Evolutionary conservation across 1,140 invertebrate species (phyloP), one percentile per base, ranked within the genome.

Genomic region (Amyelois transitella): DNA sequence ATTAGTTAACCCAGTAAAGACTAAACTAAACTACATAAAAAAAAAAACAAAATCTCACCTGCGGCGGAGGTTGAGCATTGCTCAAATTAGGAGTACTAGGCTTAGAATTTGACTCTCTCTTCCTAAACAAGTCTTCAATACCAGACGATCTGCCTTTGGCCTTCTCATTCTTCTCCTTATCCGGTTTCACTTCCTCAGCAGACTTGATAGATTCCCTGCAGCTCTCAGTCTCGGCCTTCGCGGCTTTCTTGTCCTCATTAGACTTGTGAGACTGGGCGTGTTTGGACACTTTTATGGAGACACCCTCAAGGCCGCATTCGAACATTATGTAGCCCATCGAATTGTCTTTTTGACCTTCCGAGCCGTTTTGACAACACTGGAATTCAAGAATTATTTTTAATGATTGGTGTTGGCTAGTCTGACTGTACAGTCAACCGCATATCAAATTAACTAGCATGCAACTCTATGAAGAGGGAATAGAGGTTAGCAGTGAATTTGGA

Each of bases 271-370:
- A 94, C 59, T 94, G 93, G 1, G 93, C 94, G 60, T 89, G 90
- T 67, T 93, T 92, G 0, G 93, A 92, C n/a, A 95, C 92, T 81
- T 96, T 97, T 0, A 98, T 86, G 25, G 93, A 93, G 8, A 98
- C 92, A 14, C 96, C 96, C 89, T 99, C 97, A 1, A 98, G 85
- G 0, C 97, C 97, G 85, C 95, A 96, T 84, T 99, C 97, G 80
- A 98, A 98, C 97, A 99, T 98, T 49, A 99, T 98, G 75, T 97
- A 98, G 18, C 97, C 97, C 45, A 97, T 90, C 66, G 94, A 93
- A 59, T 94, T 94, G 59, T 94, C 84, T 45, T 84, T 86, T 60
- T 83, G 79, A 12, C 60, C 60, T n/a, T 87, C 81, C 7, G 67
- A 54, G 45, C 67, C 71, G 25, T 81, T 85, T 59, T 81, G 80